These are phyloP conservation scores for Chlorops oryzae DNA, from an alignment of 1,140 invertebrate genomes.

Conservation along the genomic window DNA sequence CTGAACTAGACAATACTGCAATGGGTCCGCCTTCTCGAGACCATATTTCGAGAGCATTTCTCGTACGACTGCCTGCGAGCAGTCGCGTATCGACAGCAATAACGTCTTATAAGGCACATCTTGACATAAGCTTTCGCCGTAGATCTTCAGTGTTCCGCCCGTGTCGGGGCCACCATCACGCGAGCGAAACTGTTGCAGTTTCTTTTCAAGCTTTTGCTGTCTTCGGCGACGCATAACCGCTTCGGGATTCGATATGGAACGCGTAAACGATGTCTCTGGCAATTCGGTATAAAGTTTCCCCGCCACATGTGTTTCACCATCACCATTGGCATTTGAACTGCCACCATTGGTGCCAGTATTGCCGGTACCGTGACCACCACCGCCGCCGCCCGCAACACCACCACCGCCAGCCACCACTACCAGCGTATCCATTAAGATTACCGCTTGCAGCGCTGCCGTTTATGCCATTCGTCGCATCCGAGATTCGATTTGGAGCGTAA, in stretches of 20 bases:
- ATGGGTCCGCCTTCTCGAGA: slow-evolving; percentile 78
- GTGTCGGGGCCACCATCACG: slow-evolving; percentile 89
- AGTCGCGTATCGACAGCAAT: slow-evolving; percentile 87
- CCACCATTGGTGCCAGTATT: slow-evolving; percentile 14
- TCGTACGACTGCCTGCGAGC: slow-evolving; percentile 82
- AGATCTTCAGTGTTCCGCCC: slow-evolving; percentile 94
- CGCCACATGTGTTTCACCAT: slow-evolving; percentile 81
- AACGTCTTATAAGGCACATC: slow-evolving; percentile 99
- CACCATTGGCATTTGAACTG: slow-evolving; percentile 46
- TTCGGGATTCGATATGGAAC: slow-evolving; percentile 98
- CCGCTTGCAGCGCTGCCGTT: slow-evolving; percentile 49
- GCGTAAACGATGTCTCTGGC: slow-evolving; percentile 95
- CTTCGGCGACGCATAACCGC: slow-evolving; percentile 94
- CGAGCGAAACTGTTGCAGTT: slow-evolving; percentile 90
- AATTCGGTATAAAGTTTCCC: slow-evolving; percentile 93
- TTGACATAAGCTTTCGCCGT: slow-evolving; percentile 91
- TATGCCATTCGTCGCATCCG: slow-evolving; percentile 56
- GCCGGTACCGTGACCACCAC: slow-evolving; percentile 66
- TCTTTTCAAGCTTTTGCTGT: slow-evolving; percentile 96
- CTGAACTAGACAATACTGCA: slow-evolving; percentile 91
- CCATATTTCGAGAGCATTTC: slow-evolving; percentile 98
- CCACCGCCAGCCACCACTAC: slow-evolving; percentile 7
- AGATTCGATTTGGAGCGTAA: too few species aligned
- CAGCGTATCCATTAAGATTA: too few species aligned
- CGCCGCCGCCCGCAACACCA: slow-evolving; percentile 24